Conservation (phyloP, 2,797 vertebrate species). For the Orestias chungarensis region DNA sequence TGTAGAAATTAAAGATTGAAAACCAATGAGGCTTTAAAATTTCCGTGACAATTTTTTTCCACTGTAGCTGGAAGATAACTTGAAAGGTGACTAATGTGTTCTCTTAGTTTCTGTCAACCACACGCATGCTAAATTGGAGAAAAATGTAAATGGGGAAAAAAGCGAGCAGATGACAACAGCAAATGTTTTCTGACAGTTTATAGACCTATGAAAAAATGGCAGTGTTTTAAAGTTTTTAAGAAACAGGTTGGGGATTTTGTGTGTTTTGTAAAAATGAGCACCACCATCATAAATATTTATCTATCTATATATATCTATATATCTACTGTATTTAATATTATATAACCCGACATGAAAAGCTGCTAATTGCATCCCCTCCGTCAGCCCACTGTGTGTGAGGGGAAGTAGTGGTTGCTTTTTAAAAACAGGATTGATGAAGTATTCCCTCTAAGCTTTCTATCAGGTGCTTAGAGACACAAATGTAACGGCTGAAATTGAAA, state of each 20-base stretch:
- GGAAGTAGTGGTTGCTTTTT: conserved; percentile 36
- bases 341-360: too few relatives aligned
- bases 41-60: background rate
- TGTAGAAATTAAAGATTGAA: too few relatives aligned
- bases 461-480: conserved; percentile 32
- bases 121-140: too few relatives aligned
- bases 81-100: background rate
- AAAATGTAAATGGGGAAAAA: too few relatives aligned
- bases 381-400: conserved; percentile 1
- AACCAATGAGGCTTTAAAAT: background rate
- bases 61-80: background rate
- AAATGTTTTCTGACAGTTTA: too few relatives aligned
- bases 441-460: conserved; percentile 42
- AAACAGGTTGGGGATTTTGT: background rate
- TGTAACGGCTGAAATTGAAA: conserved; percentile 36
- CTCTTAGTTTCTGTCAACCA: background rate
- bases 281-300: too few relatives aligned
- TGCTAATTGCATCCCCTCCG: background rate
- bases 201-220: background rate
- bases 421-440: conserved; percentile 44
- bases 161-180: too few relatives aligned
- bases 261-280: too few relatives aligned
- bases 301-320: too few relatives aligned
- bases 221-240: background rate
- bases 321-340: too few relatives aligned